A percentile compares a stretch with the other conserved stretches of the same genome.
Conservation (phyloP, 2,888 invertebrate genomes). For the Pseudoips prasinana region DNA sequence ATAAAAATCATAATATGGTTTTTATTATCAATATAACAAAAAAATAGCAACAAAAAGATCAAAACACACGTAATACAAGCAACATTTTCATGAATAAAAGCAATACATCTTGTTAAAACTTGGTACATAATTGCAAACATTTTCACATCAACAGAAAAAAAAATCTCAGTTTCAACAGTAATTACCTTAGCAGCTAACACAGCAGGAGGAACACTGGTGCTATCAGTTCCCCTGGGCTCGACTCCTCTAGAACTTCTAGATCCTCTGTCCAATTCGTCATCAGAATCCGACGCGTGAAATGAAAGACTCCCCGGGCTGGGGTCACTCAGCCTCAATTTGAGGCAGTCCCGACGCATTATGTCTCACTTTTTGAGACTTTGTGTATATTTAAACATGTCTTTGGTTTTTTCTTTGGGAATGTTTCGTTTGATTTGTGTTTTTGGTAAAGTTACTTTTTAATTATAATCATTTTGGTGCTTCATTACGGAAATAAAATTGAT, state of each 20-base stretch:
- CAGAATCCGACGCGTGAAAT: conserved; percentile 69
- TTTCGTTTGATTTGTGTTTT: conserved; percentile 21
- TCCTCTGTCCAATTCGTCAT: conserved; percentile 66
- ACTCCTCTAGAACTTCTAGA: conserved; percentile 45
- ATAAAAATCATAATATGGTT: too few species aligned
- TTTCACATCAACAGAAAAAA: too few species aligned
- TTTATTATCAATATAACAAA: too few species aligned
- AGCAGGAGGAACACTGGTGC: conserved; percentile 39
- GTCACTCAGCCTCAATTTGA: conserved; percentile 72
- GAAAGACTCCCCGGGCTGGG: conserved; percentile 60
- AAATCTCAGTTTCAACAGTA: too few species aligned
- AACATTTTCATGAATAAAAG: too few species aligned
- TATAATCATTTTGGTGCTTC: conserved; percentile 1
- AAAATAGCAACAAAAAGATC: too few species aligned
- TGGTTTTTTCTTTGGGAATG: conserved; percentile 43
- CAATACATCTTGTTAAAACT: too few species aligned
- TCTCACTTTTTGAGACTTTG: conserved; percentile 27
- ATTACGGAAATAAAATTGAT: too few species aligned
- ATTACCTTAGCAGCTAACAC: conserved; percentile 58
- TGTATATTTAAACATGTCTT: conserved; percentile 22
- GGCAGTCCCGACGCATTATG: conserved; percentile 71
- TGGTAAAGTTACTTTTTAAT: conserved; percentile 5
- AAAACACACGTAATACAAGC: too few species aligned
- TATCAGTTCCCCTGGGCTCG: conserved; percentile 27
- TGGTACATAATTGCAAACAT: too few species aligned